Evolutionary conservation across 1,140 invertebrate genomes (phyloP).

Genomic region (Cylas formicarius): DNA sequence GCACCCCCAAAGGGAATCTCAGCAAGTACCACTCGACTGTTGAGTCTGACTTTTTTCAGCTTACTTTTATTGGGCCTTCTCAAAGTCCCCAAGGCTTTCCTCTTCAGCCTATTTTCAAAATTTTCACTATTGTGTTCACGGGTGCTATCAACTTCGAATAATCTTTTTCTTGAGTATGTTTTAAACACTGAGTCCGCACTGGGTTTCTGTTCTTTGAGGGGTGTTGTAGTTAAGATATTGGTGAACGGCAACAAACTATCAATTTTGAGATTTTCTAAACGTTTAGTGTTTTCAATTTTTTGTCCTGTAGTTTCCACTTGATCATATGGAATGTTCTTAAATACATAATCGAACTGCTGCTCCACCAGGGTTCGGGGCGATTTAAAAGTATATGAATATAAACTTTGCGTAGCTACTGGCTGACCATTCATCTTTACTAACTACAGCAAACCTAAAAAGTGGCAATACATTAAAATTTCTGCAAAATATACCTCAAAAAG

Average conservation of each 20-base stretch:
- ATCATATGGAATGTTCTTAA: constrained; percentile 5
- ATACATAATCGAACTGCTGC: constrained; percentile 8
- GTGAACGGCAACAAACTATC: background rate
- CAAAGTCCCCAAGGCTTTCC: background rate
- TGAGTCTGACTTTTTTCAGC: background rate
- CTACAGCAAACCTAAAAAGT: constrained; percentile 9
- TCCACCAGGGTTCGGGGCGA: constrained; percentile 2
- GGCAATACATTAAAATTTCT: too few species aligned
- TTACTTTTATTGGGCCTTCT: constrained; percentile 1
- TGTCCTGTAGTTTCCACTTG: constrained; percentile 1
- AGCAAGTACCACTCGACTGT: background rate
- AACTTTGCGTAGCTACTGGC: background rate
- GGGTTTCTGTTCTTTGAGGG: background rate
- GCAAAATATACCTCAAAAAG: too few species aligned
- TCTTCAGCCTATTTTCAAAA: background rate
- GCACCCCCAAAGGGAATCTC: too few species aligned
- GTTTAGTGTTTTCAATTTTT: background rate
- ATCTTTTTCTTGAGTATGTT: constrained; percentile 1
- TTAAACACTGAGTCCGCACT: background rate
- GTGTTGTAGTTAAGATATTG: background rate
- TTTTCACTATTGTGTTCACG: too few species aligned
- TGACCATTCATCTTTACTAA: constrained; percentile 9
- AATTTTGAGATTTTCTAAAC: background rate
- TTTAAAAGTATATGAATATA: background rate
- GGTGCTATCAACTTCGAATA: too few species aligned